phyloP scores from a whole-genome alignment of 2,797 vertebrate species.

The Crenichthys baileyi region DNA sequence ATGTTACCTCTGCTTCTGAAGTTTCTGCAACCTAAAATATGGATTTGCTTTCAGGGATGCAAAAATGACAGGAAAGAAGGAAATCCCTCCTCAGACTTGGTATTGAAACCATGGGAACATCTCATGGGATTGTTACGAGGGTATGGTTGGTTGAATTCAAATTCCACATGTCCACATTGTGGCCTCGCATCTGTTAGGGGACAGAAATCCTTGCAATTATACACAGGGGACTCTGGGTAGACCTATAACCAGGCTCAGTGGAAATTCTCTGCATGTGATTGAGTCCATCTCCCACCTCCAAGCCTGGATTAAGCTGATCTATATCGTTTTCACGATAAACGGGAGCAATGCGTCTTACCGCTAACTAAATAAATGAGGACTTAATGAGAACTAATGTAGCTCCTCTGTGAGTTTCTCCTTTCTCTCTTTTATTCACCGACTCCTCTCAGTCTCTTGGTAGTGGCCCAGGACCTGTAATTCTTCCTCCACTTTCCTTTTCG shows the following conservation, averaged over 20 bases:
- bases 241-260: slow-evolving; percentile 44
- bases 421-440: slow-evolving; percentile 27
- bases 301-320: slow-evolving; percentile 23
- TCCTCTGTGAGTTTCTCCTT: slow-evolving; percentile 37
- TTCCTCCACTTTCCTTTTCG: slow-evolving; percentile 17
- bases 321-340: slow-evolving; percentile 40
- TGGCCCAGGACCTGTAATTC: slow-evolving; percentile 44
- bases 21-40: slow-evolving; percentile 1
- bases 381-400: slow-evolving; percentile 50
- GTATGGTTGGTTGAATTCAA: slow-evolving; percentile 12
- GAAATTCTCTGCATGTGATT: slow-evolving; percentile 33
- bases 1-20: slow-evolving; percentile 22
- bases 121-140: slow-evolving; percentile 18
- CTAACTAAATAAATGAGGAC: slow-evolving; percentile 56
- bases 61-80: slow-evolving; percentile 3
- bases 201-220: slow-evolving; percentile 31
- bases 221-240: slow-evolving; percentile 38
- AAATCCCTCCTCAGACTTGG: slow-evolving; percentile 9
- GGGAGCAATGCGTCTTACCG: slow-evolving; percentile 44
- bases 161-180: slow-evolving; percentile 26
- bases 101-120: slow-evolving; percentile 39
- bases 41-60: slow-evolving; percentile 23
- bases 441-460: slow-evolving; percentile 39
- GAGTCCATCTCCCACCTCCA: slow-evolving; percentile 14
- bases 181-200: slow-evolving; percentile 37